Percentiles rank a stretch among this genome's conserved stretches.
Evolutionary conservation across 2,113 vertebrate genomes (phyloP).

Genomic region (Eublepharis macularius): DNA sequence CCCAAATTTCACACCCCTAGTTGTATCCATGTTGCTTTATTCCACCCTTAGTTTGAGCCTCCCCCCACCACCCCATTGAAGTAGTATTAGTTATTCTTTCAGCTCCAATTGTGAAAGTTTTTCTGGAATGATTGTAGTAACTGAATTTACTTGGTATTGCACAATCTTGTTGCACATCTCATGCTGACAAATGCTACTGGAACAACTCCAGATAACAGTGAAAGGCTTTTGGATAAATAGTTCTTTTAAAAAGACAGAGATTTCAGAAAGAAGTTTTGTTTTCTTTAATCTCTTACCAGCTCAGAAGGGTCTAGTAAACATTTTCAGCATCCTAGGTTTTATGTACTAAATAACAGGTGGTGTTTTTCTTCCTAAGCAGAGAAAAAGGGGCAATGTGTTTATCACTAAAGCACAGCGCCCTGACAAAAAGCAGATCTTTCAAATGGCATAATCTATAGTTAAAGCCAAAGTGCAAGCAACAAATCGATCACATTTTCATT

Average conservation of each 20-base stretch:
- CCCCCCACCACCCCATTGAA: too few relatives aligned
- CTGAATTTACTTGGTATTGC: background rate
- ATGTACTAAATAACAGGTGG: constrained; percentile 28
- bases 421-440: constrained; percentile 36
- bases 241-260: background rate
- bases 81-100: too few relatives aligned
- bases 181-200: background rate
- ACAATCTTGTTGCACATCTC: background rate
- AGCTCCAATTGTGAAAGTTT: background rate
- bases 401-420: constrained; percentile 22
- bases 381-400: constrained; percentile 29
- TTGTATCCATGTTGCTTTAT: background rate
- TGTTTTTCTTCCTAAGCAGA: constrained; percentile 35
- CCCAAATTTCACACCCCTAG: background rate
- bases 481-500: constrained; percentile 34
- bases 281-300: background rate
- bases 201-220: background rate
- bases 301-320: constrained; percentile 6
- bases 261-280: constrained; percentile 15
- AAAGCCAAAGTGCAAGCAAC: constrained; percentile 40
- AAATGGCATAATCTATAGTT: constrained; percentile 37
- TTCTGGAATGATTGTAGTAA: background rate
- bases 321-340: constrained; percentile 12
- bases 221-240: constrained; percentile 1
- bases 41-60: background rate